Evolutionary conservation across 2,888 invertebrate genomes (phyloP), one percentile per base, ranked within the genome.

Genomic region (Oscheius myriophilus): DNA sequence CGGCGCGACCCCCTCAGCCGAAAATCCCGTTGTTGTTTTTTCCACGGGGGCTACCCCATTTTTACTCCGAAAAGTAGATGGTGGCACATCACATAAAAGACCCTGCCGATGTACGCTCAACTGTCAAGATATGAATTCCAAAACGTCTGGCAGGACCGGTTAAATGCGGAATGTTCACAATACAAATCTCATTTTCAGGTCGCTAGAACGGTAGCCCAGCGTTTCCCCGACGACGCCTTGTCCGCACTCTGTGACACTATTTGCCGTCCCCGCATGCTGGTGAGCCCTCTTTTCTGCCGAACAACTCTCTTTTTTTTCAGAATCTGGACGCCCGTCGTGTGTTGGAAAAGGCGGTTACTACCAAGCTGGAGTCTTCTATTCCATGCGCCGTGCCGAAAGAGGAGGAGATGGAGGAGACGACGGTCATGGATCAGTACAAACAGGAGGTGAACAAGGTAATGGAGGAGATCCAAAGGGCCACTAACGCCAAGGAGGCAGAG

Each of bases 191-290:
- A n/a, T n/a, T n/a, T 52, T 26, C n/a, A 73, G 71, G 49, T 74
- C 14, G 69, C 70, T 25, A 58, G 74, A 11, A 52, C 53, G 6
- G 46, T 54, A 52, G 64, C 41, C 18, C 55, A 62, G 21, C 55
- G 1, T 49, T 71, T 16, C 55, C 54, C 26, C 51, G 63, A 14
- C 25, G 72, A 21, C 68, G 16, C 55, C 51, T 49, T 61, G 33
- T 26, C 58, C 66, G 6, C 52, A 6, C n/a, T 76, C 7, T 70
- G 71, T 41, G 61, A 76, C 21, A 55, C 73, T n/a, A 70, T 71
- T 0, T 66, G 67, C 3, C 45, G 73, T 2, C 75, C 75, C 2
- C 42, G 73, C 51, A 63, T 63, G n/a, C 61, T 59, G 14, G 71
- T 67, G 14, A 51, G 1, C 12, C 41, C 43, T 1, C 1, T 26